A percentile compares a stretch with the other conserved stretches of the same genome.
phyloP scores from a whole-genome alignment of 2,113 vertebrate genomes.

The Polypterus senegalus region DNA sequence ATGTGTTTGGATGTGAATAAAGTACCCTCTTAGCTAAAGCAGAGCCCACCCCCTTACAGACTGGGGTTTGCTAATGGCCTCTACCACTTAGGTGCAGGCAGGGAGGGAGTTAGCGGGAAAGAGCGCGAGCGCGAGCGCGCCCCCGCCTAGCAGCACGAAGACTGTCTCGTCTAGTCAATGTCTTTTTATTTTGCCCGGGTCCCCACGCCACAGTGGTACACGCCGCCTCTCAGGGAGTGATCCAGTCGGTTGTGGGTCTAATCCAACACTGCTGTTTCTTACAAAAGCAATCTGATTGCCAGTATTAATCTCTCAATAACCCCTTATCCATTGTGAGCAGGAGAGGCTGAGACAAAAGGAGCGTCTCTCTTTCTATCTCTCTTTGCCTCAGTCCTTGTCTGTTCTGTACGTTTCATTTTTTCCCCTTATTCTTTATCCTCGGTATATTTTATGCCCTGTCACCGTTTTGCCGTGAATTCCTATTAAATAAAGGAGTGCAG shows the following conservation, averaged over 20 bases:
- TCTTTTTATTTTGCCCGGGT: too few relatives aligned
- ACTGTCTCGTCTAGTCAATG: too few relatives aligned
- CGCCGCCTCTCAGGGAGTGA: constrained; percentile 15
- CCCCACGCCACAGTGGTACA: constrained; percentile 10
- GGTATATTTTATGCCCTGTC: too few relatives aligned
- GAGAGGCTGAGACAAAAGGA: neutral
- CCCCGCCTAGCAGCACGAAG: too few relatives aligned
- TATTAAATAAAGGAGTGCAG: too few relatives aligned
- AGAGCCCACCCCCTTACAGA: constrained; percentile 50
- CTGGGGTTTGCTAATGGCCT: constrained; percentile 63
- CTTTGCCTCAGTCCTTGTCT: neutral
- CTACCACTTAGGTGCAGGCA: constrained; percentile 66
- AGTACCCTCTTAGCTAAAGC: constrained; percentile 53
- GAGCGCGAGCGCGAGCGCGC: constrained; percentile 17
- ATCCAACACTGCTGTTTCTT: constrained; percentile 9
- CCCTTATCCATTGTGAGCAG: neutral
- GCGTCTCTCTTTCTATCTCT: neutral
- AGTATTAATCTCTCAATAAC: constrained; percentile 1
- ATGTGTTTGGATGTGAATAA: constrained; percentile 58
- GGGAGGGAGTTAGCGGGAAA: constrained; percentile 24
- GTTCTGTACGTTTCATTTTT: too few relatives aligned
- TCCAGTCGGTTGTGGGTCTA: constrained; percentile 12
- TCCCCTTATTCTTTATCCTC: too few relatives aligned
- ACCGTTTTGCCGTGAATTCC: too few relatives aligned
- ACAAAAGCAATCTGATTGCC: constrained; percentile 9